Conservation (phyloP, 2,888 invertebrate species). For the Plebejus argus region DNA sequence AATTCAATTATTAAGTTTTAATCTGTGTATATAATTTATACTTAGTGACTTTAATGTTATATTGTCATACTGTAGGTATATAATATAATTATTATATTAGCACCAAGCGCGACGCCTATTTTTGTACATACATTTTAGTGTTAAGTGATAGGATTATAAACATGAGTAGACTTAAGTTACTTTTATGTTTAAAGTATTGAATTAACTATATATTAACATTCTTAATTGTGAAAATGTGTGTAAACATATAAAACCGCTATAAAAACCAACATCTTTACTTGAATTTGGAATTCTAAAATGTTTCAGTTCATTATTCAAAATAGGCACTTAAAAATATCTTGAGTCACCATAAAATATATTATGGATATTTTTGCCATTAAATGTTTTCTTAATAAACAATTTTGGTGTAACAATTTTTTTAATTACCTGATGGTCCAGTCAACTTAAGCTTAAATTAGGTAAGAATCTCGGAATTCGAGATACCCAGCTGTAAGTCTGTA, state of each 20-base stretch:
- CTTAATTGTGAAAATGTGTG: background rate
- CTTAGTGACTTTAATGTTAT: background rate
- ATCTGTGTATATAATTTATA: slow-evolving; percentile 16
- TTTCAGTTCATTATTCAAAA: background rate
- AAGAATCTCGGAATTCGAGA: too few species aligned
- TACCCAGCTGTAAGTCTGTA: too few species aligned
- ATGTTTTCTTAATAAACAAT: background rate
- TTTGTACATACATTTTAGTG: slow-evolving; percentile 32
- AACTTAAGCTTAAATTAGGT: too few species aligned
- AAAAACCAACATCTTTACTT: background rate
- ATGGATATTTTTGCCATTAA: background rate
- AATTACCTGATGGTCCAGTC: too few species aligned
- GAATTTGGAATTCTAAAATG: background rate
- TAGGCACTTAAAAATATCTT: background rate
- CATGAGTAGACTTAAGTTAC: background rate
- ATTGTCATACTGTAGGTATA: slow-evolving; percentile 15
- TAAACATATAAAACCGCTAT: background rate
- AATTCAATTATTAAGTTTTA: slow-evolving; percentile 9
- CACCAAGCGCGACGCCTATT: slow-evolving; percentile 30
- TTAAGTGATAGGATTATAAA: slow-evolving; percentile 10
- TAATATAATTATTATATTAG: slow-evolving; percentile 13
- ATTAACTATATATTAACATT: background rate
- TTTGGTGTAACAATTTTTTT: too few species aligned
- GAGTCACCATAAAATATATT: too few species aligned
- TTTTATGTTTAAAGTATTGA: slow-evolving; percentile 22